These are phyloP conservation scores for Ptychoptera albimana DNA, from an alignment of 2,888 invertebrate genomes.

Conservation along the genomic window DNA sequence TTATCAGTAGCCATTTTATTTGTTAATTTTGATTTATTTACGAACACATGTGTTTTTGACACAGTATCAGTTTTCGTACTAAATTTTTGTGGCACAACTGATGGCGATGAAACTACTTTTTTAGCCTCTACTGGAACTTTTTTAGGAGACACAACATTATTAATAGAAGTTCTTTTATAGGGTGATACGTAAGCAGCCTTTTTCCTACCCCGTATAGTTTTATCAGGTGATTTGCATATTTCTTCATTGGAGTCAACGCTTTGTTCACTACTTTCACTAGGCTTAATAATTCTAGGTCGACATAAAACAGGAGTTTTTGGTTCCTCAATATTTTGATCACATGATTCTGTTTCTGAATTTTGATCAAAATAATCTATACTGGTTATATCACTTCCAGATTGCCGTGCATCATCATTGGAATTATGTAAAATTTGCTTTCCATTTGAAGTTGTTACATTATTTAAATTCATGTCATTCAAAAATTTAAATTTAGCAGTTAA, in stretches of 20 bases:
- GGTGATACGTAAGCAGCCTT: slow-evolving; percentile 47
- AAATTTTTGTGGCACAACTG: slow-evolving; percentile 7
- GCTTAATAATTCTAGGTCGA: slow-evolving; percentile 45
- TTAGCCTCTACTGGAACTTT: slow-evolving; percentile 21
- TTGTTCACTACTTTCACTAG: slow-evolving; percentile 28
- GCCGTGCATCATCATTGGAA: slow-evolving; percentile 11
- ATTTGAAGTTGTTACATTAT: slow-evolving; percentile 17
- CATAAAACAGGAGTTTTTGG: slow-evolving; percentile 16
- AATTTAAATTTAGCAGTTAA: slow-evolving; percentile 25
- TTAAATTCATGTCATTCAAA: slow-evolving; percentile 12
- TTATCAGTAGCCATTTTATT: slow-evolving; percentile 8
- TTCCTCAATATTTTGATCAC: slow-evolving; percentile 25
- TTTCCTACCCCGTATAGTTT: slow-evolving; percentile 34
- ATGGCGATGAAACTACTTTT: slow-evolving; percentile 12
- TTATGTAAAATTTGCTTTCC: slow-evolving; percentile 2
- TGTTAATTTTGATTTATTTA: slow-evolving; percentile 10
- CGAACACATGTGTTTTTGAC: slow-evolving; percentile 10
- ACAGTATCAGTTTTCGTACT: slow-evolving; percentile 10
- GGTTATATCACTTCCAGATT: slow-evolving; percentile 22
- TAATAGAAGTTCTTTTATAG: slow-evolving; percentile 31
- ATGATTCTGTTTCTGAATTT: slow-evolving; percentile 38
- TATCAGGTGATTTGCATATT: slow-evolving; percentile 7
- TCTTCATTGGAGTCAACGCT: too few relatives aligned
- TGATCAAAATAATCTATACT: slow-evolving; percentile 39
- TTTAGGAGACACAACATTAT: slow-evolving; percentile 13